Conservation (phyloP, 2,888 invertebrate genomes). For the Amphipyra berbera region DNA sequence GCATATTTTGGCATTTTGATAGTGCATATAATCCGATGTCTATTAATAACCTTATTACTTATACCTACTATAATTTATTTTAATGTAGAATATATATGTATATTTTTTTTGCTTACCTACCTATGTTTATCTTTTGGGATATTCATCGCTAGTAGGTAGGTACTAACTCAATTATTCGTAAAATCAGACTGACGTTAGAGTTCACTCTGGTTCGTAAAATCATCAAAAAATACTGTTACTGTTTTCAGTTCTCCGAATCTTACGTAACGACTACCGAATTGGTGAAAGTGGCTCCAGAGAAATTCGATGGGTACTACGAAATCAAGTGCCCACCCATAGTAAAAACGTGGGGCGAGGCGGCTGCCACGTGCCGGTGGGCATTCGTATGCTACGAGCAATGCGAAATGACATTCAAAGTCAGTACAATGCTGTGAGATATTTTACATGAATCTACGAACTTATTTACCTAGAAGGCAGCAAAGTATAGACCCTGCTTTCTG, state of each 20-base stretch:
- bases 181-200: no score
- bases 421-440: slow-evolving; percentile 16
- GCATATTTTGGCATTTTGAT: no score
- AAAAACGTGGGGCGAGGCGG: slow-evolving; percentile 85
- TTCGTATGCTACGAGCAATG: slow-evolving; percentile 80
- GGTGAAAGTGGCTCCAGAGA: slow-evolving; percentile 74
- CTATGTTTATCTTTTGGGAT: no score
- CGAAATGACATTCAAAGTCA: slow-evolving; percentile 78
- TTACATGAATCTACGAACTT: not conserved
- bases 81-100: no score
- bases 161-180: no score
- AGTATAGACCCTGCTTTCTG: no score
- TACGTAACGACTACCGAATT: slow-evolving; percentile 80
- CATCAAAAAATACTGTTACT: not conserved
- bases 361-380: slow-evolving; percentile 80
- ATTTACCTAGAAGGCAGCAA: not conserved
- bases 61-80: no score
- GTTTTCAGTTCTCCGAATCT: slow-evolving; percentile 76
- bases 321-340: slow-evolving; percentile 77
- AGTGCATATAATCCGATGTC: no score
- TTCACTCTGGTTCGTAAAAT: no score
- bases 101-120: no score
- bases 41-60: no score
- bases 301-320: slow-evolving; percentile 81
- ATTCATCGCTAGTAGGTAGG: no score